These are phyloP conservation scores for Heliothis peltigera DNA, from an alignment of 2,888 invertebrate species.

Conservation along the genomic window DNA sequence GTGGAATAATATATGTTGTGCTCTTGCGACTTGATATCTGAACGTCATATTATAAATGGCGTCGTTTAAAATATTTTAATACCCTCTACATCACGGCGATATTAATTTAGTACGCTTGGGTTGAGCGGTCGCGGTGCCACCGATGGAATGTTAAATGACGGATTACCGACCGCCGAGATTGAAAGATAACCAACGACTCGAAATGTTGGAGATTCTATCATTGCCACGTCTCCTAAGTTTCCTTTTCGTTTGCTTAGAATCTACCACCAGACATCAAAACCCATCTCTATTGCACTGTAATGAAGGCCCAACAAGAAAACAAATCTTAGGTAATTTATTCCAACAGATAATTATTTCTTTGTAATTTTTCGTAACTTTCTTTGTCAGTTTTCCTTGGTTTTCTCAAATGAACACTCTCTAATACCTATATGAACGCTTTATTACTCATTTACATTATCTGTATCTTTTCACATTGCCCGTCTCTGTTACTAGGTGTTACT, in stretches of 20 bases:
- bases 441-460: neutral
- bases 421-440: neutral
- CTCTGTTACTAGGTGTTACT: too few species aligned
- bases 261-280: conserved; percentile 6
- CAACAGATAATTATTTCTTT: too few species aligned
- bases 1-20: conserved; percentile 88
- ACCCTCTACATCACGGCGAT: conserved; percentile 88
- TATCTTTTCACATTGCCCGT: neutral
- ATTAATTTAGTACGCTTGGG: conserved; percentile 89
- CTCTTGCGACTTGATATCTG: conserved; percentile 87
- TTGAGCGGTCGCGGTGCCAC: conserved; percentile 85
- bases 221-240: conserved; percentile 64
- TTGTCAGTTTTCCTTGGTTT: too few species aligned
- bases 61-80: conserved; percentile 90
- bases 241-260: conserved; percentile 55
- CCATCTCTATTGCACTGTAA: neutral
- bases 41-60: conserved; percentile 89
- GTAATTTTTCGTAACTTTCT: too few species aligned
- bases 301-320: neutral
- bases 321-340: neutral
- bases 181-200: conserved; percentile 81
- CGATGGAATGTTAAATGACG: conserved; percentile 89
- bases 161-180: conserved; percentile 87
- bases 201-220: conserved; percentile 80
- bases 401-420: too few species aligned